These are phyloP conservation scores for Siniperca knerii DNA, from an alignment of 2,113 vertebrate species.

Conservation along the genomic window DNA sequence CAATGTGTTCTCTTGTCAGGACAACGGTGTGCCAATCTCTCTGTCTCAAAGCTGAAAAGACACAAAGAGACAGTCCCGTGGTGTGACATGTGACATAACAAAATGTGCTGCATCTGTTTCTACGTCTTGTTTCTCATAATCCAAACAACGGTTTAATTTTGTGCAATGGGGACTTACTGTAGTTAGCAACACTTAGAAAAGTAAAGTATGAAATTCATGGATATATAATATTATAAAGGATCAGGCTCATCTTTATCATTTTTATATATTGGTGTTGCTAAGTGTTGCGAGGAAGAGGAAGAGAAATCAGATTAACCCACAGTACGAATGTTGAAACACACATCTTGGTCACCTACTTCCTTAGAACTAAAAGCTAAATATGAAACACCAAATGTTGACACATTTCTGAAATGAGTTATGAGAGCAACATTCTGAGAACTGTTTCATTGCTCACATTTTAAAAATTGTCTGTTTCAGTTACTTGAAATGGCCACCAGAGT, in stretches of 20 bases:
- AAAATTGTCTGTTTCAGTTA: constrained; percentile 24
- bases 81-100: background rate
- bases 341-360: background rate
- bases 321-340: background rate
- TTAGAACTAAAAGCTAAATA: background rate
- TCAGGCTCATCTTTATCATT: too few relatives aligned
- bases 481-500: constrained; percentile 64
- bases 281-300: too few relatives aligned
- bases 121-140: background rate
- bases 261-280: too few relatives aligned
- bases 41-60: background rate
- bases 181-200: background rate
- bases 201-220: too few relatives aligned
- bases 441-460: background rate
- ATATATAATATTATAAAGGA: too few relatives aligned
- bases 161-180: background rate
- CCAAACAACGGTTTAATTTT: background rate
- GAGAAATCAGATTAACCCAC: background rate
- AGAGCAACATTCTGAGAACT: background rate
- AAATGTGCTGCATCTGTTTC: background rate
- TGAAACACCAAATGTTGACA: background rate
- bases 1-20: background rate
- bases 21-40: background rate
- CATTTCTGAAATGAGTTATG: background rate
- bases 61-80: background rate